Evolutionary conservation across 2,113 vertebrate species (phyloP).

Genomic region (Brachyistius frenatus): DNA sequence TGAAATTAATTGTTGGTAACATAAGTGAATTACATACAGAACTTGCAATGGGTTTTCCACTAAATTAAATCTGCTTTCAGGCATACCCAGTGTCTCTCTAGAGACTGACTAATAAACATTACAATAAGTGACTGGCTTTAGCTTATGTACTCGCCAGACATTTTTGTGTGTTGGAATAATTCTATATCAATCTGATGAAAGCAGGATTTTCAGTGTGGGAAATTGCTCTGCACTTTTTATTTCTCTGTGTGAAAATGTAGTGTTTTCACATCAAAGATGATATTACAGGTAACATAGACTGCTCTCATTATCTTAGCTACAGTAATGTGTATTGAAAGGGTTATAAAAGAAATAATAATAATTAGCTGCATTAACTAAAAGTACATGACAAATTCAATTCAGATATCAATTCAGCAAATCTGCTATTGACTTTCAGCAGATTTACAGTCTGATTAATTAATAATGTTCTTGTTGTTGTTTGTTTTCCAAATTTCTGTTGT

Average conservation of each 20-base stretch:
- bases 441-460: background rate
- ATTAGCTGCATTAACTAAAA: background rate
- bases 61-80: too few species aligned
- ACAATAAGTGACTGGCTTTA: background rate
- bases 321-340: background rate
- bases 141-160: too few species aligned
- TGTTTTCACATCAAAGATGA: background rate
- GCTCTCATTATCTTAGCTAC: background rate
- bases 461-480: background rate
- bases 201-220: background rate
- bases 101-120: slow-evolving; percentile 18
- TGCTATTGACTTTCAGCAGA: too few species aligned
- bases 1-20: too few species aligned
- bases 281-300: background rate
- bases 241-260: background rate
- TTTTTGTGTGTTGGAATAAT: too few species aligned
- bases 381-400: too few species aligned
- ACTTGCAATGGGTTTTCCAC: too few species aligned
- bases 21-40: too few species aligned
- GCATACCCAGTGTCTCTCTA: too few species aligned
- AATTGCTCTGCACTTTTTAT: background rate
- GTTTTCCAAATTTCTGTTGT: background rate
- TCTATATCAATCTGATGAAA: background rate
- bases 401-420: too few species aligned
- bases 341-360: background rate